Evolutionary conservation across 2,888 invertebrate genomes (phyloP), one percentile per base, ranked within the genome.

Genomic region (Cheilosia scutellata): DNA sequence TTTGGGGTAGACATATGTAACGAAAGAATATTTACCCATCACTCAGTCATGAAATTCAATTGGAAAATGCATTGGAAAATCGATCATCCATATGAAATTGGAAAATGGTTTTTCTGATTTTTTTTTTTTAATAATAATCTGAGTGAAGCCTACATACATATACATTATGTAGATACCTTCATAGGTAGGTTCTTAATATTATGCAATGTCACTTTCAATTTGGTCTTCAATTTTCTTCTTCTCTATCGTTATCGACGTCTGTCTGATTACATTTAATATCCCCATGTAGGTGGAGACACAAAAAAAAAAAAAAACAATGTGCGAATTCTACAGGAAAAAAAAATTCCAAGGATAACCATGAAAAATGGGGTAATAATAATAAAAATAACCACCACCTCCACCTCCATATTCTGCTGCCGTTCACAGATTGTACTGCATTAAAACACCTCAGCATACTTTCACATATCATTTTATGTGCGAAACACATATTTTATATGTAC

Each of bases 221-320:
- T 82, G 58, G 33, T 74, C 63, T 72, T 53, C 37, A 42, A 13
- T 55, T 49, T 4, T 44, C 58, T 37, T 60, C 40, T 62, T 42
- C 49, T 63, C 66, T n/a, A 44, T 44, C 16, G 44, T 44, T n/a
- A 13, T 68, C 62, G 11, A 37, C 37, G 66, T 82, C 80, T 82
- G 80, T 82, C 80, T 82, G 80, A 82, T 82, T 82, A 82, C 71
- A 82, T 82, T 77, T 65, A 71, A 82, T 82, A 71, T 82, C 76
- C 76, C 71, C 76, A 31, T 70, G 49, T 29, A 68, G 75, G 75
- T 70, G 70, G 82, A 49, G 60, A 57, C 55, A 27, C 27, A 51
- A 51, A 70, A 53, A 47, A 74, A 66, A 51, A 55, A 31, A n/a
- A 60, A 49, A 75, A 80, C 40, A 80, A 63, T 71, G 63, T 78